phyloP scores from a whole-genome alignment of 2,797 vertebrate genomes.

The Anisognathus igniventris region DNA sequence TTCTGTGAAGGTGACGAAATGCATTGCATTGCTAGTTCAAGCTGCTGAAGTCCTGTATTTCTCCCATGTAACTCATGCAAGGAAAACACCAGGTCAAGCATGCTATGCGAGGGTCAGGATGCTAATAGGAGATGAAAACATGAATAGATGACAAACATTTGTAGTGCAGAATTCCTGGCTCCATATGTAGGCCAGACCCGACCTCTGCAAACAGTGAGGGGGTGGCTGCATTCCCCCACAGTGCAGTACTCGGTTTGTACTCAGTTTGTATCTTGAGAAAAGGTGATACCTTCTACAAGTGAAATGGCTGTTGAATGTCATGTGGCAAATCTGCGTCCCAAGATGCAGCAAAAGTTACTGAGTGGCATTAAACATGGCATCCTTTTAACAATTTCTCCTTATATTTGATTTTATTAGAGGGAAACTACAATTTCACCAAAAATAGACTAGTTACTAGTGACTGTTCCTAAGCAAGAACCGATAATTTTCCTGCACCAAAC shows the following conservation, averaged over 20 bases:
- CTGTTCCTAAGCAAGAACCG: neutral
- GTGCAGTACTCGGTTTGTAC: neutral
- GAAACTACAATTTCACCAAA: neutral
- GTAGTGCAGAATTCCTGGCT: neutral
- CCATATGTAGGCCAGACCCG: neutral
- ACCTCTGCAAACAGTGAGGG: neutral
- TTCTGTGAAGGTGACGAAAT: neutral
- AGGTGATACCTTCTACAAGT: neutral
- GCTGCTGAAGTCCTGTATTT: neutral
- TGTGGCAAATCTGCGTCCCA: neutral
- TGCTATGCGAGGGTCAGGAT: neutral
- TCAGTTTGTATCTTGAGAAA: neutral
- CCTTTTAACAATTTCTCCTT: neutral
- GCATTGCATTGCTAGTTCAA: neutral
- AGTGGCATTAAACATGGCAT: neutral
- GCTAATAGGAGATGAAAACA: slow-evolving; percentile 16
- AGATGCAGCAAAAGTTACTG: neutral
- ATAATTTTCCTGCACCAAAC: neutral
- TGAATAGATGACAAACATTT: slow-evolving; percentile 2
- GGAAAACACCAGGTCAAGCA: neutral
- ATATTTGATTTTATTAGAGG: neutral
- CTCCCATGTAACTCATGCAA: neutral
- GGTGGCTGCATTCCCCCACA: neutral
- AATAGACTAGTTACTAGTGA: neutral
- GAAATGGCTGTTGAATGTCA: neutral